phyloP scores from a whole-genome alignment of 2,888 invertebrate species.

The Epinotia demarniana region DNA sequence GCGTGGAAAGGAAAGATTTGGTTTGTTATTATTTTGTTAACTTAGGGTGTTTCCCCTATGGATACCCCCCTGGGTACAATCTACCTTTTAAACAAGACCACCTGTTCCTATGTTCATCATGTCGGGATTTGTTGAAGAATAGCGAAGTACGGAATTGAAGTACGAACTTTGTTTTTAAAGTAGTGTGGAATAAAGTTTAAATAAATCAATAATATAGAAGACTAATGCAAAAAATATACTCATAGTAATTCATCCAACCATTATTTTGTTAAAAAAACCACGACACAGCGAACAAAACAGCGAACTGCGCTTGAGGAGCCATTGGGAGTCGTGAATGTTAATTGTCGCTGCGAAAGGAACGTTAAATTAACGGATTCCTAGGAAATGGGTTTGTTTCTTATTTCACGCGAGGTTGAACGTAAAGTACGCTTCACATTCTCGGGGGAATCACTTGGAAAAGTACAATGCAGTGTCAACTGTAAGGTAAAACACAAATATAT shows the following conservation, averaged over 20 bases:
- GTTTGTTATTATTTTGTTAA: too few species aligned
- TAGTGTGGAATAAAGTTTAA: too few species aligned
- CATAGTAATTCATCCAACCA: not conserved
- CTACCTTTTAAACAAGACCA: too few species aligned
- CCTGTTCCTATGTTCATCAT: too few species aligned
- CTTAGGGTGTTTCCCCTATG: too few species aligned
- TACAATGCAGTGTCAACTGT: not conserved
- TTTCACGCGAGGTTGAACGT: constrained; percentile 27
- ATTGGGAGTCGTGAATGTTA: constrained; percentile 27
- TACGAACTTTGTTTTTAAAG: too few species aligned
- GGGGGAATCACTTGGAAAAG: not conserved
- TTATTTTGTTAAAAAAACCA: constrained; percentile 2
- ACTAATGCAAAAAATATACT: too few species aligned
- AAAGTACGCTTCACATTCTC: constrained; percentile 2
- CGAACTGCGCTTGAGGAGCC: constrained; percentile 17
- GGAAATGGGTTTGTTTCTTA: constrained; percentile 30
- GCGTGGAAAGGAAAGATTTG: too few species aligned
- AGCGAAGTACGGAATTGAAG: too few species aligned
- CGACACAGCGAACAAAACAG: constrained; percentile 15
- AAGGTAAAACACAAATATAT: not conserved
- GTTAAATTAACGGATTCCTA: constrained; percentile 36
- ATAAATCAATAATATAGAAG: too few species aligned
- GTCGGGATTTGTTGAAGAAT: too few species aligned
- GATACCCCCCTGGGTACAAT: too few species aligned
- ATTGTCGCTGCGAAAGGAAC: constrained; percentile 29